Evolutionary conservation across 2,797 vertebrate species (phyloP), one percentile per base, ranked within the genome.

Genomic region (Sebastiscus albofasciatus): DNA sequence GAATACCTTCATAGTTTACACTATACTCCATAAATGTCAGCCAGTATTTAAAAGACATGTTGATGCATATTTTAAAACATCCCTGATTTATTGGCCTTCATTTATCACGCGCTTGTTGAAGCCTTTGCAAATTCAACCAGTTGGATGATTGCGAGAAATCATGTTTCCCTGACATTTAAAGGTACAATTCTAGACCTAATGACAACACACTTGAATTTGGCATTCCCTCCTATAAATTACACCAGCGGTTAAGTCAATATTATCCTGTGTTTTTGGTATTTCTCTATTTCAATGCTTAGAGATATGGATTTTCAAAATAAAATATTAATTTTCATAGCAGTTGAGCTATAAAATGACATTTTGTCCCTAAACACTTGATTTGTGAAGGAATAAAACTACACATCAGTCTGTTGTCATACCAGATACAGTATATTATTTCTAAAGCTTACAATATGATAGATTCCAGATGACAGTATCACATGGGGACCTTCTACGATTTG

Each of bases 61-160:
- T 36, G 34, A 70, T 74, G 33, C 80, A 55, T 76, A 76, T 65
- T 77, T 83, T 36, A 74, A 82, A 81, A 79, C 78, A 79, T 72
- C 69, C 27, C 39, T 42, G 72, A 82, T 89, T 73, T 67, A 84
- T 62, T 92, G 92, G 91, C 89, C 88, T 90, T 92, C 90, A 91
- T 93, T 93, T 89, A 90, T 90, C 89, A 77, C 8, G 59, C 29
- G 22, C 69, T 46, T 70, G 13, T 76, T 71, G 26, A 81, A 67
- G 39, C 33, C 56, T 24, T 65, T 5, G 39, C 14, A 18, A 26
- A 75, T 39, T 72, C 12, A 58, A 58, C 59, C 6, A 16, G 58
- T 27, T 65, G 8, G 20, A 55, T 62, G 16, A 65, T 16, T 36
- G 26, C 27, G 27, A 39, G 29, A 29, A 56, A n/a, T 72, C 4